Conservation (phyloP, 2,797 vertebrate genomes). For the Neostethus bicornis region DNA sequence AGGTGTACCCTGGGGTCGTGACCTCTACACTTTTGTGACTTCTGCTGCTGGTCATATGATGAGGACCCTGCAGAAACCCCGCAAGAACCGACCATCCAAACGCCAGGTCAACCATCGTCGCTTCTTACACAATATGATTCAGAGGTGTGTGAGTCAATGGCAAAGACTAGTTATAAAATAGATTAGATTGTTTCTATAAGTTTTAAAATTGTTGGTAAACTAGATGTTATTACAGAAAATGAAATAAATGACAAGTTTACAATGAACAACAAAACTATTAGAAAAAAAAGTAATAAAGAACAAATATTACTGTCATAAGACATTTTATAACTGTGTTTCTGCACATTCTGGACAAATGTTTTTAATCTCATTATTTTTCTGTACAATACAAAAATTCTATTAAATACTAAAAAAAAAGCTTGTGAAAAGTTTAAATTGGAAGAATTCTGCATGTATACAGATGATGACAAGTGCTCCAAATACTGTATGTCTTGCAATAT, state of each 20-base stretch:
- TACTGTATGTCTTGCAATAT: no score
- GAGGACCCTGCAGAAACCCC: conserved; percentile 84
- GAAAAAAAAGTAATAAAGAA: neutral
- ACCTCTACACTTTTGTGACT: conserved; percentile 89
- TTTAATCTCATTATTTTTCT: no score
- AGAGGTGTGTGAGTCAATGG: conserved; percentile 74
- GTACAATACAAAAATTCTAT: no score
- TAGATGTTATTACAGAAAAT: neutral
- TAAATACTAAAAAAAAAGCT: no score
- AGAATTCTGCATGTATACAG: no score
- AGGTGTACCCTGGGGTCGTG: conserved; percentile 79
- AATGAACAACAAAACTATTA: neutral
- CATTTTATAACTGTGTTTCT: no score
- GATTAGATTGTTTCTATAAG: neutral
- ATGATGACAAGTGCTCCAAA: no score
- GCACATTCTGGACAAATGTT: no score
- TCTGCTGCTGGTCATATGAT: conserved; percentile 87
- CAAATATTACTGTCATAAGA: no score
- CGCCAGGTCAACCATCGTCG: conserved; percentile 89
- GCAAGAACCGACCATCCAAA: conserved; percentile 80
- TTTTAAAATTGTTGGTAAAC: neutral
- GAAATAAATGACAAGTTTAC: neutral
- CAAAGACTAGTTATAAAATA: neutral
- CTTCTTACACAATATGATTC: conserved; percentile 92
- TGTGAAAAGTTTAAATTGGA: no score